A percentile compares a stretch with the other conserved stretches of the same genome.
These are phyloP conservation scores for Drosophila bifasciata DNA, from an alignment of 1,140 invertebrate species.

Conservation along the genomic window DNA sequence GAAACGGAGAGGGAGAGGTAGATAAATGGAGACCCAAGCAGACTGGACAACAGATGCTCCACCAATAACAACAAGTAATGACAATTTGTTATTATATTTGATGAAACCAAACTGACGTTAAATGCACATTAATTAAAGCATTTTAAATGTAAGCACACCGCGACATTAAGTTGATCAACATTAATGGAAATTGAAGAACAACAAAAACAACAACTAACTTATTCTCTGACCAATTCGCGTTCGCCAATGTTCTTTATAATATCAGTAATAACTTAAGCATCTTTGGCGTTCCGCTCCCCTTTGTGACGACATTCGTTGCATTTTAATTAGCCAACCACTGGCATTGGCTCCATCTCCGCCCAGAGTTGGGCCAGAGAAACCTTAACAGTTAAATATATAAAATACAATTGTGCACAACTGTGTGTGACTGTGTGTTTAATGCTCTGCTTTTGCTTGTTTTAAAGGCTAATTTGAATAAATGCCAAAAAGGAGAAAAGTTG, in stretches of 20 bases:
- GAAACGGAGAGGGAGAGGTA: no score
- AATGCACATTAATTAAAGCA: slow-evolving; percentile 51
- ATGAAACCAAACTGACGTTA: slow-evolving; percentile 25
- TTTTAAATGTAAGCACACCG: slow-evolving; percentile 39
- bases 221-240: slow-evolving; percentile 43
- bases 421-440: slow-evolving; percentile 24
- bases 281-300: slow-evolving; percentile 39
- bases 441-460: slow-evolving; percentile 57
- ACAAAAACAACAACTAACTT: slow-evolving; percentile 13
- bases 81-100: slow-evolving; percentile 30
- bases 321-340: slow-evolving; percentile 53
- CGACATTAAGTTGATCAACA: slow-evolving; percentile 6
- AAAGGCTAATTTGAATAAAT: slow-evolving; percentile 65
- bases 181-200: slow-evolving; percentile 11
- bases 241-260: slow-evolving; percentile 42
- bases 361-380: slow-evolving; percentile 37
- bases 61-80: slow-evolving; percentile 18
- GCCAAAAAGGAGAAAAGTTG: slow-evolving; percentile 16
- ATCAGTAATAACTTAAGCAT: slow-evolving; percentile 72
- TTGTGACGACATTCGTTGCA: slow-evolving; percentile 43
- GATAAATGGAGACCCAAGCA: slow-evolving; percentile 7
- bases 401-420: slow-evolving; percentile 31
- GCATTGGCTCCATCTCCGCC: no score
- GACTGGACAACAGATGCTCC: slow-evolving; percentile 33
- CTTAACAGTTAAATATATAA: slow-evolving; percentile 57